These are phyloP conservation scores for Callopanchax toddi DNA, from an alignment of 2,113 vertebrate genomes.

Conservation along the genomic window DNA sequence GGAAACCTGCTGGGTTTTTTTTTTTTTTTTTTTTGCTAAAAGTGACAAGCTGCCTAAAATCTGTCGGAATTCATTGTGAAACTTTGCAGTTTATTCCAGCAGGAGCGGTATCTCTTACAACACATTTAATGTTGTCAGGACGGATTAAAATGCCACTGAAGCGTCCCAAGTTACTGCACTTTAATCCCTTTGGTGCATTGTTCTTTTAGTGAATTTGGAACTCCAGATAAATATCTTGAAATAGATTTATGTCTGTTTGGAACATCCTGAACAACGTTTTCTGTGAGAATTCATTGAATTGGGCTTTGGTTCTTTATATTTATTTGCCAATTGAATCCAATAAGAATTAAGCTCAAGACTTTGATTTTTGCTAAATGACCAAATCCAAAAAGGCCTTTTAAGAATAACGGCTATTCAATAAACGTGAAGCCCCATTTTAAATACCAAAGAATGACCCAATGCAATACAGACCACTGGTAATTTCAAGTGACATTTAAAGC, in stretches of 20 bases:
- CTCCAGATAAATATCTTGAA: not conserved
- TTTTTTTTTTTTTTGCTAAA: slow-evolving; percentile 1
- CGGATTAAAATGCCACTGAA: not conserved
- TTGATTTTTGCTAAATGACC: not conserved
- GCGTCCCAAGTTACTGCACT: not conserved
- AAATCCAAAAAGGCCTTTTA: slow-evolving; percentile 29
- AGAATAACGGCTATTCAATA: slow-evolving; percentile 8
- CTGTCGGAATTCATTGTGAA: slow-evolving; percentile 7
- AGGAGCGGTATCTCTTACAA: slow-evolving; percentile 11
- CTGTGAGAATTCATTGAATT: not conserved
- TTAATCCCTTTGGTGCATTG: not conserved
- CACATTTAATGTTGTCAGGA: not conserved
- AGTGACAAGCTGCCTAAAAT: slow-evolving; percentile 4
- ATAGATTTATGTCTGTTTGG: too few relatives aligned
- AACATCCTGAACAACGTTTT: not conserved
- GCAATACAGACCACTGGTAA: slow-evolving; percentile 25
- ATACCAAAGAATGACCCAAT: slow-evolving; percentile 36
- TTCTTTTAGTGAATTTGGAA: not conserved
- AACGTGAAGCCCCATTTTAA: slow-evolving; percentile 27
- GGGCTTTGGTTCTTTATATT: not conserved
- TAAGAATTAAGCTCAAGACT: slow-evolving; percentile 9
- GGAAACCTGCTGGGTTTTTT: slow-evolving; percentile 13
- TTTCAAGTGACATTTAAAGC: slow-evolving; percentile 51
- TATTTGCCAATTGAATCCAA: not conserved
- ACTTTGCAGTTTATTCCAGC: not conserved